Evolutionary conservation across 1,140 invertebrate genomes (phyloP).

Genomic region (Lanistes nyassanus): DNA sequence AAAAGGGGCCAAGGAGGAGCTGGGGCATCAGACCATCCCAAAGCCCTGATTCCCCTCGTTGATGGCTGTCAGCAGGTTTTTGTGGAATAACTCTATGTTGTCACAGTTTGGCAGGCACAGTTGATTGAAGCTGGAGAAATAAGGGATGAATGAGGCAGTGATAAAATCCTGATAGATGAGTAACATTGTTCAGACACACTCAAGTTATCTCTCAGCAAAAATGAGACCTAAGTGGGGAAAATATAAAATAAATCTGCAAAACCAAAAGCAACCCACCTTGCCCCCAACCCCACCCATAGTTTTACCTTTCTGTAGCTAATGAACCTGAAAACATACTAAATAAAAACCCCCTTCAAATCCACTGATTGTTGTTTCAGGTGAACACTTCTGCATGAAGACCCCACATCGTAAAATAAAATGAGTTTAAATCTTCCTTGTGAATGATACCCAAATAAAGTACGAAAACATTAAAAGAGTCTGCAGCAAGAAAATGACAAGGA

Average conservation of each 20-base stretch:
- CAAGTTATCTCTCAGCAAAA: background rate
- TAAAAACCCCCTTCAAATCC: no score
- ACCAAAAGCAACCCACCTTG: no score
- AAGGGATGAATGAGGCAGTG: background rate
- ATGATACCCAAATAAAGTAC: no score
- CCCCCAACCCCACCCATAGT: background rate
- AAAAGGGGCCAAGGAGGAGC: slow-evolving; percentile 1
- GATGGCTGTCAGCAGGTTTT: slow-evolving; percentile 88
- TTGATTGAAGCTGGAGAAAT: slow-evolving; percentile 88
- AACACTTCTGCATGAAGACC: no score
- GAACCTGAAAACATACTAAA: background rate
- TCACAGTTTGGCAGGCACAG: slow-evolving; percentile 95
- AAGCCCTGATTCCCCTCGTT: slow-evolving; percentile 96
- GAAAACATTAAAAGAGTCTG: background rate
- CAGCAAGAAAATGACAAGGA: no score
- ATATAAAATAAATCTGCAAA: no score
- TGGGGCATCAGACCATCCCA: slow-evolving; percentile 74
- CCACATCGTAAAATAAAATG: no score
- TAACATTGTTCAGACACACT: background rate
- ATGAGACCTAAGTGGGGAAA: no score
- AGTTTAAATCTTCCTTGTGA: no score
- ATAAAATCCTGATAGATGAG: background rate
- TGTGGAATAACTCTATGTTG: slow-evolving; percentile 92
- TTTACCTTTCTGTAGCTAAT: background rate
- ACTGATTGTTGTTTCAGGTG: no score